Base-by-base conservation (phyloP, 2,113 vertebrate genomes). In the Mormoops blainvillei region DNA sequence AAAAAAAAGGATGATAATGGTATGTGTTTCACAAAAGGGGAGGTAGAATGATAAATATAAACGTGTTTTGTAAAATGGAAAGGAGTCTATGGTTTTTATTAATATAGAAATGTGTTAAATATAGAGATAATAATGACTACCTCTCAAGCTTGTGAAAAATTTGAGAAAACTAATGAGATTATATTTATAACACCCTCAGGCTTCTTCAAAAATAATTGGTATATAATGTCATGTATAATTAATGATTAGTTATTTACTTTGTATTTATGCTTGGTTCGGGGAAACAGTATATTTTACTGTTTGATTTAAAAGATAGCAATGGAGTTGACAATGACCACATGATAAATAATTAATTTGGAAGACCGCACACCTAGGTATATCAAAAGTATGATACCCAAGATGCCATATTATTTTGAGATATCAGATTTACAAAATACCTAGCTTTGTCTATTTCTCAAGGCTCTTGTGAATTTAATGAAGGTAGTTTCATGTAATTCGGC, bases 191-290 rank as follows among this genome's bases (percentile, higher is more conserved):
- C 68, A 84, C 24, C 83, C 87, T 71, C 71, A 92, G 31, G 26
- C 76, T 94, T 96, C 88, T 90, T 97, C 93, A 91, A 91, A 96
- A 96, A 96, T 97, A 96, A 96, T 96, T 96, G 92, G 54, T 94
- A 89, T 78, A 38, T 90, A 96, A 97, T 97, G 52, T 90, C 77
- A 96, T 92, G 52, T 71, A 88, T 97, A 97, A 94, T 87, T 96
- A 92, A 94, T 48, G 76, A 68, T 73, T 71, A 91, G 31, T 89
- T 94, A 94, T 84, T 96, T 94, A 82, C 52, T 97, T 88, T 95
- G 73, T 89, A 28, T 96, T 85, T 92, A 33, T 74, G 68, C 54
- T 96, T 18, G 71, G 52, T 87, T 94, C 70, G 95, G 10, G 71
- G 50, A 97, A 26, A 48, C 48, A 73, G 33, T 96, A 18, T 45